These are phyloP conservation scores for Coregonus sp. DNA, from an alignment of 2,797 vertebrate species.

Conservation along the genomic window DNA sequence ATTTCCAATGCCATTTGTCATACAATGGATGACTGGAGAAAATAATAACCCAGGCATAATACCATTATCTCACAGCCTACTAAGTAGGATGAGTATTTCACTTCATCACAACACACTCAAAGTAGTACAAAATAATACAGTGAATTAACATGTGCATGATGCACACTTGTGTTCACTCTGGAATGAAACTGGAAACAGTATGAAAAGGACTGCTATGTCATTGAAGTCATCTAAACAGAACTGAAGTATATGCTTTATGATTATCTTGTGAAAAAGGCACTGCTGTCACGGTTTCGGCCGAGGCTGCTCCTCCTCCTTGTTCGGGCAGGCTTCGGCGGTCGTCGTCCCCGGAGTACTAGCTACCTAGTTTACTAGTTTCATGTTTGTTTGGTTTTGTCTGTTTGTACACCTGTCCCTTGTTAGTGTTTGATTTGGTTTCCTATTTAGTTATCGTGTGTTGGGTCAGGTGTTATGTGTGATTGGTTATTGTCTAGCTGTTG, in stretches of 20 bases:
- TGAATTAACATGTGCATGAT: not conserved
- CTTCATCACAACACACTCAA: not conserved
- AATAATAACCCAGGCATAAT: conserved; percentile 1
- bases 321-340: too few relatives aligned
- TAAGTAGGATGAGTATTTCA: not conserved
- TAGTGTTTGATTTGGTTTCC: too few relatives aligned
- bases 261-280: not conserved
- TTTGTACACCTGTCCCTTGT: too few relatives aligned
- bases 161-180: not conserved
- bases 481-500: too few relatives aligned
- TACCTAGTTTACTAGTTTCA: too few relatives aligned
- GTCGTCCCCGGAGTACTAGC: too few relatives aligned
- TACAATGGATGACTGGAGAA: not conserved
- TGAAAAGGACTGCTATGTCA: not conserved
- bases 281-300: too few relatives aligned
- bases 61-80: not conserved
- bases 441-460: too few relatives aligned
- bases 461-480: too few relatives aligned
- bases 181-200: not conserved
- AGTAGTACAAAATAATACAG: not conserved
- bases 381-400: too few relatives aligned
- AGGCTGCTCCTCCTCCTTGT: too few relatives aligned
- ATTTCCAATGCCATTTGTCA: not conserved
- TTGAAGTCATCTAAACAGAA: not conserved
- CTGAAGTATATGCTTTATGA: not conserved